Evolutionary conservation across 2,797 vertebrate species (phyloP), one percentile per base, ranked within the genome.

Genomic region (Acanthopagrus latus): DNA sequence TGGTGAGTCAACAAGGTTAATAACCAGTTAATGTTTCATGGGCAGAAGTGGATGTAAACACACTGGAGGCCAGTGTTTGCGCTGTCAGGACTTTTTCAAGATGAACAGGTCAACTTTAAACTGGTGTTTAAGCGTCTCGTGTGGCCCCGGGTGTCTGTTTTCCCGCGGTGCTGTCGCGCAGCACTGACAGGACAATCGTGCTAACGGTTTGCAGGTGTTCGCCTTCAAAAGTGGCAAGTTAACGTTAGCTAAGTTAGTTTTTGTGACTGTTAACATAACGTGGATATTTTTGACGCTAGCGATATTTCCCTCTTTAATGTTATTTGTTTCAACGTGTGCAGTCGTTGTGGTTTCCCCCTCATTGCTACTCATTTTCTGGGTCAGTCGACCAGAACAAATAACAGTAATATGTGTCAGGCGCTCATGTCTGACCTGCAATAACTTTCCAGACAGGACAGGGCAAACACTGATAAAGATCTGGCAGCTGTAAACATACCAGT

Each of bases 1-100:
- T 12, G 72, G 91, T 88, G 67, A 89, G 89, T 80, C 0, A 41
- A 64, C 18, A 11, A 1, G 38, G 38, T n/a, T 13, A 13, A 4
- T 16, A 21, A 9, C 3, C 13, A 0, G 6, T 70, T 48, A 4
- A 60, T 2, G 1, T 52, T 54, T 46, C 5, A 10, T 5, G 1
- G 0, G 5, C 12, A 3, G 20, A 11, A 13, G 2, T 12, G 7
- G 3, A 13, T 0, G 0, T 2, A 1, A 13, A n/a, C 18, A 21
- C 1, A n/a, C 0, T 1, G 5, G 5, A 27, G 25, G 4, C 1
- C 13, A 1, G 18, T 11, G 6, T 54, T 21, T 21, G 25, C 52
- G n/a, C 54, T 4, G 3, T 5, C 8, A 33, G 3, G 6, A 41
- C 6, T 1, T 17, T 17, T 21, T 7, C 1, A 25, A 17, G 13